These are phyloP conservation scores for Enoplosus armatus DNA, from an alignment of 2,797 vertebrate genomes.

Conservation along the genomic window DNA sequence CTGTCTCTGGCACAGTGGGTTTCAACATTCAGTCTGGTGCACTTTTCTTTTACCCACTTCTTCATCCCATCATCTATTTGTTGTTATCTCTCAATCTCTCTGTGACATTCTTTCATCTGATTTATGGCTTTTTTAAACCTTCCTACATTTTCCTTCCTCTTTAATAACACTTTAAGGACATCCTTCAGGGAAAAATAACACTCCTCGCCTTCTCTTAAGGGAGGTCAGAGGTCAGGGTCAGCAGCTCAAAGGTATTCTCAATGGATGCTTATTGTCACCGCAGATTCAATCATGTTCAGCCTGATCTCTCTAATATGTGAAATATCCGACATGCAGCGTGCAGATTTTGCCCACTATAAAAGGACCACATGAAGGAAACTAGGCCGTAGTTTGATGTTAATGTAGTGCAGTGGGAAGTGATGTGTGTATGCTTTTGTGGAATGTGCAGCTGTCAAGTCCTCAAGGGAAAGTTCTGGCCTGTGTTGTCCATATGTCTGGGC, in stretches of 20 bases:
- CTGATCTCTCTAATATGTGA: too few species aligned
- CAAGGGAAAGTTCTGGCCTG: neutral
- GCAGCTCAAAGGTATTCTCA: neutral
- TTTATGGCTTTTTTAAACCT: neutral
- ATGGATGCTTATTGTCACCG: neutral
- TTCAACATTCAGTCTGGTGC: neutral
- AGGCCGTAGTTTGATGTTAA: too few species aligned
- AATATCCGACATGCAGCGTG: neutral
- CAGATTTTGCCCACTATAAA: neutral
- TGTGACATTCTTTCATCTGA: neutral
- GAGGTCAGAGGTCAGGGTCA: slow-evolving; percentile 21
- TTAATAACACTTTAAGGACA: neutral
- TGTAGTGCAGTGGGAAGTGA: too few species aligned
- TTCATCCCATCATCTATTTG: neutral
- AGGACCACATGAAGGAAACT: too few species aligned
- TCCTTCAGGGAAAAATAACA: neutral
- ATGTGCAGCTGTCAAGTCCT: too few species aligned
- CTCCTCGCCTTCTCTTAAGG: neutral
- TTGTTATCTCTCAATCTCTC: neutral
- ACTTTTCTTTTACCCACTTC: neutral
- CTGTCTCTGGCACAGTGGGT: slow-evolving; percentile 19
- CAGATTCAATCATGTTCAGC: too few species aligned
- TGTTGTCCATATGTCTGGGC: too few species aligned
- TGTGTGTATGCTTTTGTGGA: too few species aligned
- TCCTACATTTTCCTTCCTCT: neutral